Base-by-base conservation (phyloP, 2,113 vertebrate species). In the Neogobius melanostomus region DNA sequence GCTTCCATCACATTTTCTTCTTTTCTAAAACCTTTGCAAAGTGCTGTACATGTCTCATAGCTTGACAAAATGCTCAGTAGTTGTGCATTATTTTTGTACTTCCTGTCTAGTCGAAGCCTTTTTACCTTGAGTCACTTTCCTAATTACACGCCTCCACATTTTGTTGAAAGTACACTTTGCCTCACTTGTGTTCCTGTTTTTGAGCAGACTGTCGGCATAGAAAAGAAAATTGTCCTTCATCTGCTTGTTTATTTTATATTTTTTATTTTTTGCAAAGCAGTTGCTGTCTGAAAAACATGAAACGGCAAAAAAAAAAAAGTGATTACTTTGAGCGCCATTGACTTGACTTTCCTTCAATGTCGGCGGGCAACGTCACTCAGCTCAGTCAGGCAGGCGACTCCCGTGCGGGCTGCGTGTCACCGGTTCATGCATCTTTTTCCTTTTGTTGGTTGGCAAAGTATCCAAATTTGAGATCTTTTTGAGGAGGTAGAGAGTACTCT, bases 381-480 rank as follows among this genome's bases (percentile, higher is more conserved):
- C 42, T 6, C 36, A 43, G 36, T 60, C 57, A 64, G 74, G 59
- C 48, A 53, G 71, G 49, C 61, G 17, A 52, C 52, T 61, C 56
- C 62, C 72, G 56, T 36, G 68, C 83, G 43, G 54, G 52, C 69
- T 71, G 75, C 64, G 7, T 64, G 67, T 75, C 68, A 77, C 62
- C 66, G 81, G 74, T 85, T 68, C 44, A 54, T 66, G 50, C 54
- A 54, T 63, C 44, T 64, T 21, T 64, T 64, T 62, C 46, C 8
- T 1, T 45, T 64, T 21, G 6, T 21, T 64, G 16, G 10, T 17
- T 48, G 45, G 44, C 4, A 5, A 15, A 61, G 53, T 10, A 21
- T 56, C 11, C 49, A 28, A 56, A 56, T 11, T 28, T 53, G 51
- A 56, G 17, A 21, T 11, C 9, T 15, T 16, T 59, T 59, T 59